phyloP scores from a whole-genome alignment of 2,113 vertebrate genomes.

The Butorides virescens region DNA sequence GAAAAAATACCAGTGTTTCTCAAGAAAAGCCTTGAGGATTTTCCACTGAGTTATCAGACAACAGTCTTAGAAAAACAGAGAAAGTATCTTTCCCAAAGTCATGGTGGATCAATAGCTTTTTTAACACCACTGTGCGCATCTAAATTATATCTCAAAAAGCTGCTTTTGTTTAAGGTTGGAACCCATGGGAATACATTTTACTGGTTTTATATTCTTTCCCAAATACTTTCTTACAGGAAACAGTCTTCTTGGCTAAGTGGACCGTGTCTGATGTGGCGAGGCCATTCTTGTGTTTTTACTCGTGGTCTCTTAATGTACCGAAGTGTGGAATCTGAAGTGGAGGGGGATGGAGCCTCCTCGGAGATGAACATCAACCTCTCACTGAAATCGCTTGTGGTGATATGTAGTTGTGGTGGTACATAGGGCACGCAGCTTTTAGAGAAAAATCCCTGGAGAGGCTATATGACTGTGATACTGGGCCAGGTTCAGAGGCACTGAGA shows the following conservation, averaged over 20 bases:
- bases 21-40: neutral
- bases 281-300: neutral
- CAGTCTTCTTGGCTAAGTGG: neutral
- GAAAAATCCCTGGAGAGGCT: neutral
- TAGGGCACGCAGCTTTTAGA: neutral
- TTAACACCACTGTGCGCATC: neutral
- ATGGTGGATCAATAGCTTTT: neutral
- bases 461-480: too few species aligned
- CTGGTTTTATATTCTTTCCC: neutral
- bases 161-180: neutral
- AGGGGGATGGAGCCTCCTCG: neutral
- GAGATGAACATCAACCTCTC: neutral
- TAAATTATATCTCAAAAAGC: neutral
- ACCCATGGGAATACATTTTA: neutral
- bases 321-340: fast-evolving
- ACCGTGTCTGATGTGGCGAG: fast-evolving
- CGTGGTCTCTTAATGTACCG: fast-evolving
- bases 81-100: neutral
- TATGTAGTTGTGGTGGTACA: fast-evolving
- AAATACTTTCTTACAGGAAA: neutral
- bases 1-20: neutral
- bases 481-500: neutral
- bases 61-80: neutral
- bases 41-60: neutral
- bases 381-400: neutral